Base-by-base conservation (phyloP, 2,888 invertebrate species). In the Drosophila robusta region DNA sequence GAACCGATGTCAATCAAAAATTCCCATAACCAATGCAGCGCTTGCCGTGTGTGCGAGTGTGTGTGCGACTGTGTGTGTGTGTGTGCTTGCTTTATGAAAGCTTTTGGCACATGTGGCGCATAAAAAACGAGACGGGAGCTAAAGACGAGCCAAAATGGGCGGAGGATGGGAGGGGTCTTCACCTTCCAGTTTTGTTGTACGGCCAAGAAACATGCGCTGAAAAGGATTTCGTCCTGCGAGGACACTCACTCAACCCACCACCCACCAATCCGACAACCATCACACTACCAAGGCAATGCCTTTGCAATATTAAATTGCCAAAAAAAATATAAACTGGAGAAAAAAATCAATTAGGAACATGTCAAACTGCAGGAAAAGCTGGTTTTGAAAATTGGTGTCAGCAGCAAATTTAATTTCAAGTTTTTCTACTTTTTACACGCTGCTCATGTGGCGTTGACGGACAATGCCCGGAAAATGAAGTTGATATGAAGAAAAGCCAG, bases 1-100 rank as follows among this genome's bases (percentile, higher is more conserved):
- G 76, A 87, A 80, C 87, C 87, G 84, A 84, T 89, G 89, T 89
- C 89, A 89, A 89, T 89, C 90, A 89, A 89, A 87, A 89, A 89
- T 89, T 89, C 86, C 84, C 88, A 82, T 83, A 88, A 76, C 87
- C 84, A 80, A 89, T 84, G 89, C 89, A 80, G 76, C 64, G 54
- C 51, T 55, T 34, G 54, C 41, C 32, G 45, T 44, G 12, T 45
- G 8, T 56, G 4, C 47, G 4, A 32, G 45, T 44, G 12, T 45
- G 8, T 56, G 4, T 51, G 4, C 63, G 50, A 39, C 18, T 56
- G 18, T 64, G 36, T 63, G 49, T 60, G 54, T 65, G 62, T 66
- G 70, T 79, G 75, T 75, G 77, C 44, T 75, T 75, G 87, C 75
- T 86, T 88, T 84, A 80, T 88, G 87, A 88, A 88, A 83, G 87